Evolutionary conservation across 2,888 invertebrate species (phyloP), one percentile per base, ranked within the genome.

Genomic region (Apodemia mormo): DNA sequence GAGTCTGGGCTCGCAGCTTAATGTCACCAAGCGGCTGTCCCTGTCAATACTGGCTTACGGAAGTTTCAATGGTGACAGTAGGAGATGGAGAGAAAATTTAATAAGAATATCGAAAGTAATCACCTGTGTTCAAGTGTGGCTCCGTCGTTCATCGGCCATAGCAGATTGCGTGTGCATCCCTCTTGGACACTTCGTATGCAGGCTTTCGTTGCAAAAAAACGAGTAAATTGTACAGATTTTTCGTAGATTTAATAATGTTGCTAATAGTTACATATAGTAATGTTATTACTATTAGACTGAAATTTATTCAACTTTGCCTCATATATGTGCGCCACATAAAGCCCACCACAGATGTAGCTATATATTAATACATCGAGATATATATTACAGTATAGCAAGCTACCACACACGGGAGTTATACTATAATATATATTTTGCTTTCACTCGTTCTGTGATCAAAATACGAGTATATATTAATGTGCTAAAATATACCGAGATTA

Each of bases 41-140:
- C 49, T 6, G 49, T n/a, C 14, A 5, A n/a, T 52, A 1, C 14
- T 52, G 49, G 49, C 49, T n/a, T n/a, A n/a, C 14, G 61, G 30
- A 10, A 12, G 61, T 14, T 1, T 33, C 58, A 58, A 10, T 10
- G 30, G 58, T 56, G 56, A 7, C 0, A 22, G 56, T 58, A 30
- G 10, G 56, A 58, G 56, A 49, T 5, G 49, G 4, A 49, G 49
- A 49, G 49, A 49, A 49, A 14, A 49, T 49, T 49, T 49, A 14
- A 49, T 49, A 49, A 49, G 49, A 49, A 49, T 49, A 14, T 49
- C 49, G 56, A 58, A 30, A 12, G 58, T 61, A 61, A 61, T 33
- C 12, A 12, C 58, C 30, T 61, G 58, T 61, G 58, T 61, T 61
- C 30, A 61, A 61, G 58, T 61, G 29, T 33, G 58, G 29, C 58